Percentiles rank a stretch among this genome's conserved stretches.
Evolutionary conservation across 2,888 invertebrate species (phyloP).

Genomic region (Periphyllus acericola): DNA sequence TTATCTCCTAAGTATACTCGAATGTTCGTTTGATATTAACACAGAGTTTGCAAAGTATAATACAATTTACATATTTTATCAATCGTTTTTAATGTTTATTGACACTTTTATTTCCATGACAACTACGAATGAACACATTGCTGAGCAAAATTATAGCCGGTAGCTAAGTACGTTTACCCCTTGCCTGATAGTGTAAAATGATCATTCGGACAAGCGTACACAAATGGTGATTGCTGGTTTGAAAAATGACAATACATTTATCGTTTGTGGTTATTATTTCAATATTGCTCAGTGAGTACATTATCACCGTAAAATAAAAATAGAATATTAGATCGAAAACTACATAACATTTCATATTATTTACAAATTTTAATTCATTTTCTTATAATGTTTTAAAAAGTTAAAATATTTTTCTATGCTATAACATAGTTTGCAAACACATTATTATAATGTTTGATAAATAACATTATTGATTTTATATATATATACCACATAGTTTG

Average conservation of each 20-base stretch:
- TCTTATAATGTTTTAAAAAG: background rate
- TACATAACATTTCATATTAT: no score
- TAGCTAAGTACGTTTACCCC: slow-evolving; percentile 24
- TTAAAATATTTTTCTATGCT: background rate
- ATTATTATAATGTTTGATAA: background rate
- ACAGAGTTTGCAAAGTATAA: background rate
- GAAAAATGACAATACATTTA: slow-evolving; percentile 7
- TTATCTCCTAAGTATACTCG: no score
- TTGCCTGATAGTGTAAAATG: slow-evolving; percentile 2
- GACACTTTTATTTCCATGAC: slow-evolving; percentile 46
- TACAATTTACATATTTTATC: background rate
- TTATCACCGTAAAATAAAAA: background rate
- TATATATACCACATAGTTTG: slow-evolving; percentile 8
- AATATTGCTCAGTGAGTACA: slow-evolving; percentile 32
- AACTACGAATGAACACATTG: slow-evolving; percentile 30
- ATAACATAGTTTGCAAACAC: background rate
- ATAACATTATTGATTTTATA: background rate
- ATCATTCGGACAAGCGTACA: background rate
- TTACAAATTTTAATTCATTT: no score
- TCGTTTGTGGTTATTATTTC: slow-evolving; percentile 1
- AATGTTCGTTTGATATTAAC: background rate
- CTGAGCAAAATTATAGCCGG: slow-evolving; percentile 21
- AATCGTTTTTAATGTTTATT: slow-evolving; percentile 47
- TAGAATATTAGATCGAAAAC: background rate
- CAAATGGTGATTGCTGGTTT: background rate